Evolutionary conservation across 2,888 invertebrate genomes (phyloP), one percentile per base, ranked within the genome.

Genomic region (Leptinotarsa peninsularis): DNA sequence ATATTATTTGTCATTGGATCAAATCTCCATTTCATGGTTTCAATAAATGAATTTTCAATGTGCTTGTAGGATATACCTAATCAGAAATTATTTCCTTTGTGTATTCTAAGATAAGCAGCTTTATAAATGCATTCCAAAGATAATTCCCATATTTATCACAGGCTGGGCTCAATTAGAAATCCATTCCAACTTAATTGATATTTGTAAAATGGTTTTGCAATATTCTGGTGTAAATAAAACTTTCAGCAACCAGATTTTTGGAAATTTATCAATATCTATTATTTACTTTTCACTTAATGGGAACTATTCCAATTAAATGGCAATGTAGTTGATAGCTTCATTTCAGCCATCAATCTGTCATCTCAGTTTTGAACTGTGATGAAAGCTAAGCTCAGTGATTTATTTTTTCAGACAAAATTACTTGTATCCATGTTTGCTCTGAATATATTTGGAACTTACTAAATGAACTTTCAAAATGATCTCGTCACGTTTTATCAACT

Each of bases 1-100:
- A 43, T 43, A 43, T 43, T 43, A 43, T 43, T 43, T 13, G 10
- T 43, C 43, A 10, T 13, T 43, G 43, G 10, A 43, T 43, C 43
- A 43, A 10, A 43, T 43, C 43, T 43, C 43, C 43, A 43, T 43
- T 43, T 10, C 43, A 43, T 10, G 43, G 43, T 43, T 43, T 13
- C 43, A 43, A 43, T 43, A 10, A 10, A 10, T 1, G 10, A 43
- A 43, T 13, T 43, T 13, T 43, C 7, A 33, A 7, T 33, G 33
- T 58, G 21, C 14, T 58, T 58, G 14, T 23, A 58, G 58, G 58
- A 58, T 58, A 23, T 14, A 58, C 21, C 58, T 58, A 58, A 58
- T 58, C 58, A 58, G 21, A 14, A 58, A 13, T 23, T 23, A 58
- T 27, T 58, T 58, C 58, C 58, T 58, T 23, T 58, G 23, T 23